Evolutionary conservation across 1,140 invertebrate genomes (phyloP).

Genomic region (Euura lappo): DNA sequence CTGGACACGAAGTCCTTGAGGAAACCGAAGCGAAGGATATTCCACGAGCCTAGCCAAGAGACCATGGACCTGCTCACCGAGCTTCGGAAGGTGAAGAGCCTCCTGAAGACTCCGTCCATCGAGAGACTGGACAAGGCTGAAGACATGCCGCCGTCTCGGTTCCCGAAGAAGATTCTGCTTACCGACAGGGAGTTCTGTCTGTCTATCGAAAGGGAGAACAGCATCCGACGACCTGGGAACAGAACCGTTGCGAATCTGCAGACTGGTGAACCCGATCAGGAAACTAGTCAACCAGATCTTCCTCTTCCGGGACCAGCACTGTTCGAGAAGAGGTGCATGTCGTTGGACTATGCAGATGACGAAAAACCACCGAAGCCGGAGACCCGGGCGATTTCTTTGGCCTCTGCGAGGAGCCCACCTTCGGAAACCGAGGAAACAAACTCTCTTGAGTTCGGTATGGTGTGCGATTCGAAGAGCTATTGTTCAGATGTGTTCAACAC

Average conservation of each 20-base stretch:
- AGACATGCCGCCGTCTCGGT: slow-evolving; percentile 34
- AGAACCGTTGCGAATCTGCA: slow-evolving; percentile 6
- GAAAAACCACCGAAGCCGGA: slow-evolving; percentile 46
- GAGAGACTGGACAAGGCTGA: slow-evolving; percentile 39
- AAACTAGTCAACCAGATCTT: slow-evolving; percentile 7
- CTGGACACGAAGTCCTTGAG: slow-evolving; percentile 38
- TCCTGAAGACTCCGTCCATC: slow-evolving; percentile 49
- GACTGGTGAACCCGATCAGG: neutral
- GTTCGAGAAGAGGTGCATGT: slow-evolving; percentile 52
- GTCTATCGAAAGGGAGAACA: slow-evolving; percentile 54
- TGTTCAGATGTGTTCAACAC: slow-evolving; percentile 49
- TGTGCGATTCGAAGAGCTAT: slow-evolving; percentile 47
- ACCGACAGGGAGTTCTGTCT: slow-evolving; percentile 57
- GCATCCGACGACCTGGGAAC: slow-evolving; percentile 36
- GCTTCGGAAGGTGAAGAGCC: slow-evolving; percentile 51
- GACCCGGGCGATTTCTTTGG: slow-evolving; percentile 43
- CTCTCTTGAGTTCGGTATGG: slow-evolving; percentile 35
- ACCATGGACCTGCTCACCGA: slow-evolving; percentile 55
- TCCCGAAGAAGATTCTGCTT: slow-evolving; percentile 51
- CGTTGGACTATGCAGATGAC: slow-evolving; percentile 55
- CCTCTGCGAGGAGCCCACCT: slow-evolving; percentile 39
- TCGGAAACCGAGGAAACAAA: slow-evolving; percentile 40
- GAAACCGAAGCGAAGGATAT: slow-evolving; percentile 38
- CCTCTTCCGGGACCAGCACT: slow-evolving; percentile 32
- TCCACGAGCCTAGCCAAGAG: slow-evolving; percentile 56